Conservation (phyloP, 1,140 invertebrate species). For the Panagrolaimus sp. region DNA sequence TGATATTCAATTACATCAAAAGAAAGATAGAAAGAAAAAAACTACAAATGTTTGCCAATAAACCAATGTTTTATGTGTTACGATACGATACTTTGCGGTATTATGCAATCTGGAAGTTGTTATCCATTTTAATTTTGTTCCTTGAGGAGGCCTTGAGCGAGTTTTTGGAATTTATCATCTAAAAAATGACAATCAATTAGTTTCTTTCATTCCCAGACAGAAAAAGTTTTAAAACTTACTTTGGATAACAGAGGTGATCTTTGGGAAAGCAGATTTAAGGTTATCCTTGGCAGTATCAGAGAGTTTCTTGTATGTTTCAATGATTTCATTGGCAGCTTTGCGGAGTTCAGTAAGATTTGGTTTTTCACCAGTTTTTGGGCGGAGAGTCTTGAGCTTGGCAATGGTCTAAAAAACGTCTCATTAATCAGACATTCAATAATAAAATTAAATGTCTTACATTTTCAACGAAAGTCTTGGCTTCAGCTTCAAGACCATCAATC, state of each 20-base stretch:
- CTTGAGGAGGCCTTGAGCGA: constrained; percentile 52
- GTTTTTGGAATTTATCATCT: constrained; percentile 53
- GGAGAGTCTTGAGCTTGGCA: constrained; percentile 37
- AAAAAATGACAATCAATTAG: constrained; percentile 30
- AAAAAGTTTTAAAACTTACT: constrained; percentile 22
- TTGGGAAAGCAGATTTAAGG: constrained; percentile 40
- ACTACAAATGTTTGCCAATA: neutral
- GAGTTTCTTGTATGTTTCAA: constrained; percentile 30
- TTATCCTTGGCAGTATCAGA: constrained; percentile 42
- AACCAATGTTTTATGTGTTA: neutral
- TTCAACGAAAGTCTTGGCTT: constrained; percentile 46
- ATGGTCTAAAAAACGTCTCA: constrained; percentile 32
- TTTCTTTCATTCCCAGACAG: constrained; percentile 1
- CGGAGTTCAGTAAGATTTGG: constrained; percentile 33
- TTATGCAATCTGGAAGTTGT: neutral
- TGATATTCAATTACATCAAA: neutral
- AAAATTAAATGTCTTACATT: constrained; percentile 19
- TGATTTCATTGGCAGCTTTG: constrained; percentile 21
- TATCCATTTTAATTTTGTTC: constrained; percentile 15
- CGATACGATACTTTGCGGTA: neutral
- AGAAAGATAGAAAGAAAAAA: neutral
- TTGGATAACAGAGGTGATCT: constrained; percentile 45
- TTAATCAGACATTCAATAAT: neutral
- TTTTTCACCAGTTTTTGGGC: constrained; percentile 44
- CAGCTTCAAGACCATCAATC: constrained; percentile 33